These are phyloP conservation scores for Anadara kagoshimensis DNA, from an alignment of 1,140 invertebrate species.

Conservation along the genomic window DNA sequence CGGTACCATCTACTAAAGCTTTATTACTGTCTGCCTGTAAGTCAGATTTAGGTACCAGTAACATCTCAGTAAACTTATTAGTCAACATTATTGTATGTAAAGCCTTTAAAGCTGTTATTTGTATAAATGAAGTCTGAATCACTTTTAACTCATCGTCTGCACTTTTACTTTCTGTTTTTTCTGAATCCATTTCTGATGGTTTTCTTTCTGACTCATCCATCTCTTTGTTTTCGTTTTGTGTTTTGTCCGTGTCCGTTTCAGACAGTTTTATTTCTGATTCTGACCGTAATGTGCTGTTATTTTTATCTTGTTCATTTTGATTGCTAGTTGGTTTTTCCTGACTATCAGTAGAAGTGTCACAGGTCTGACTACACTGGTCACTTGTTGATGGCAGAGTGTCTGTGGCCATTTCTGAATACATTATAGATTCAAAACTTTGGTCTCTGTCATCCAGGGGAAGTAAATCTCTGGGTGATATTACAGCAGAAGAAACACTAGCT, in stretches of 20 bases:
- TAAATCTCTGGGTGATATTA: constrained; percentile 61
- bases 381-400: background rate
- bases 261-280: too few relatives aligned
- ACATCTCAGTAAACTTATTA: constrained; percentile 77
- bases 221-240: constrained; percentile 1
- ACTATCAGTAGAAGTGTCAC: too few relatives aligned
- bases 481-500: constrained; percentile 19
- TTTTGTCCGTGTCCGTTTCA: too few relatives aligned
- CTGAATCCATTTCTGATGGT: background rate
- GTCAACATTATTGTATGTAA: constrained; percentile 76
- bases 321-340: too few relatives aligned
- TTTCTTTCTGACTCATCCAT: background rate
- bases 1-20: constrained; percentile 58
- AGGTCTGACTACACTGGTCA: too few relatives aligned
- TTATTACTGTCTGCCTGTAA: constrained; percentile 58
- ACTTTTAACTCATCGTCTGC: constrained; percentile 44
- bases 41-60: constrained; percentile 75
- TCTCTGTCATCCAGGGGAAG: constrained; percentile 48
- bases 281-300: too few relatives aligned
- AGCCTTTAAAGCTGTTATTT: constrained; percentile 78
- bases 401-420: too few relatives aligned
- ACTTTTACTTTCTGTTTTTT: background rate
- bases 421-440: too few relatives aligned
- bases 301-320: too few relatives aligned
- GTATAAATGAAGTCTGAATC: constrained; percentile 71